Conservation (phyloP, 2,888 invertebrate genomes). For the Saturnia pavonia region DNA sequence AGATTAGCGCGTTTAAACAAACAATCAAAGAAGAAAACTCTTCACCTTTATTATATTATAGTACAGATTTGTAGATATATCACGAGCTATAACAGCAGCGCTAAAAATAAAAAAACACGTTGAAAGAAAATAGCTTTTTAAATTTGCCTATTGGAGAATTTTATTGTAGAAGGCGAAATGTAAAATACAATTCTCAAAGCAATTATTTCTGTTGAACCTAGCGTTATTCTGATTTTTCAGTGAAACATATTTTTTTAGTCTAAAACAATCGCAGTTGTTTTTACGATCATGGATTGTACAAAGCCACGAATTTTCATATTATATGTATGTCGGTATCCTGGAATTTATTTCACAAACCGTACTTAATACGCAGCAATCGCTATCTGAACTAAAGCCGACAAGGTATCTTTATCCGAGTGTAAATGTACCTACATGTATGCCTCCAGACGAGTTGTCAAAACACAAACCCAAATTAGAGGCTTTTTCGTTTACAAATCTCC, state of each 20-base stretch:
- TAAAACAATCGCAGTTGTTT: not conserved
- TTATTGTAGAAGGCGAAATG: too few species aligned
- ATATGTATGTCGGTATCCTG: not conserved
- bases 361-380: constrained; percentile 2
- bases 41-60: too few species aligned
- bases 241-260: not conserved
- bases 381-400: constrained; percentile 31
- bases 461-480: constrained; percentile 68
- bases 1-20: too few species aligned
- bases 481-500: constrained; percentile 70
- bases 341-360: not conserved
- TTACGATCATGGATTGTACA: not conserved
- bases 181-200: too few species aligned
- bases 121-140: too few species aligned
- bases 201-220: not conserved
- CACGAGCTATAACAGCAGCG: too few species aligned
- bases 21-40: too few species aligned
- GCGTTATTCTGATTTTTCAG: not conserved
- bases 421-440: constrained; percentile 38
- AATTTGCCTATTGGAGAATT: too few species aligned
- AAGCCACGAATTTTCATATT: not conserved
- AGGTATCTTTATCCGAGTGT: constrained; percentile 34
- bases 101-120: too few species aligned
- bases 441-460: constrained; percentile 66
- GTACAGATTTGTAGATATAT: too few species aligned